Conservation (phyloP, 2,888 invertebrate species). For the Polyommatus iphigenia region DNA sequence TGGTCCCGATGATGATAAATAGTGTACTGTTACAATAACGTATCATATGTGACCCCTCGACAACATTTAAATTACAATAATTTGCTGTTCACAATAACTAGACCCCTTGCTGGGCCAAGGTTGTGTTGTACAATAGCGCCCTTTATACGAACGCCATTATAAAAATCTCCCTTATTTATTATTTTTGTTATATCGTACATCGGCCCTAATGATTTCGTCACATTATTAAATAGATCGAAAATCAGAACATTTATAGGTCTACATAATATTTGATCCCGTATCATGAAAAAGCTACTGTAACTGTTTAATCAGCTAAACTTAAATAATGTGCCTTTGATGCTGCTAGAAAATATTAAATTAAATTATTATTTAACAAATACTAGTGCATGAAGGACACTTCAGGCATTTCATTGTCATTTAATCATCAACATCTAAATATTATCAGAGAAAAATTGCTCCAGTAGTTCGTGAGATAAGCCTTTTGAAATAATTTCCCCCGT, state of each 20-base stretch:
- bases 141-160: slow-evolving; percentile 72
- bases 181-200: slow-evolving; percentile 76
- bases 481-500: too few species aligned
- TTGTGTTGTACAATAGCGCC: slow-evolving; percentile 59
- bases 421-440: too few species aligned
- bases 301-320: too few species aligned
- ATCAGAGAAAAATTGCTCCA: too few species aligned
- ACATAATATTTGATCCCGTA: not conserved
- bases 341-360: too few species aligned
- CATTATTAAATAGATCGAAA: not conserved
- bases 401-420: too few species aligned
- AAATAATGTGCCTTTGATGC: too few species aligned
- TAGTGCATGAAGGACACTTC: too few species aligned
- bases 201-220: slow-evolving; percentile 42
- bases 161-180: slow-evolving; percentile 65
- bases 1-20: slow-evolving; percentile 17
- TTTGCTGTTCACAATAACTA: slow-evolving; percentile 63
- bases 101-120: slow-evolving; percentile 48
- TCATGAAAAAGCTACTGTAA: too few species aligned
- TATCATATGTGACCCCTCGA: slow-evolving; percentile 47
- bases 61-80: slow-evolving; percentile 67
- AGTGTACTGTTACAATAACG: slow-evolving; percentile 12
- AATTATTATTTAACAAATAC: too few species aligned
- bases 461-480: too few species aligned
- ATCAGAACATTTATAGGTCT: not conserved